Conservation (phyloP, 2,113 vertebrate genomes). For the Phasianus colchicus region DNA sequence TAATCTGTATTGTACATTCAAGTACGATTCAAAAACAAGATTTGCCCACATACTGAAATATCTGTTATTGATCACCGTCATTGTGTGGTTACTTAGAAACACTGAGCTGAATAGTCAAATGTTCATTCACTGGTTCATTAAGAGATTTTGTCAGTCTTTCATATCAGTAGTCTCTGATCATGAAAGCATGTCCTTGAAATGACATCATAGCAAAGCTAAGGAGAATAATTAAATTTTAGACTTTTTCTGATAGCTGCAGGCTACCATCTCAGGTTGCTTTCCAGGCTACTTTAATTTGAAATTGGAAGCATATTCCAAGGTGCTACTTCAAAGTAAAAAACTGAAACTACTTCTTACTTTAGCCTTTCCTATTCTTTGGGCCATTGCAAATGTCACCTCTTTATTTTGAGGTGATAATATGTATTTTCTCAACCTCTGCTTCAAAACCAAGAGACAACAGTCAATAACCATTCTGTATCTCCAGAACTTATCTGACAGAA, state of each 20-base stretch:
- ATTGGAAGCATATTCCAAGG: not conserved
- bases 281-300: not conserved
- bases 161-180: slow-evolving; percentile 11
- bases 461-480: not conserved
- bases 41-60: not conserved
- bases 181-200: not conserved
- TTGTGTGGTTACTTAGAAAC: not conserved
- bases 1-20: not conserved
- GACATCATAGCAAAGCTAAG: not conserved
- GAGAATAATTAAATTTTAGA: not conserved
- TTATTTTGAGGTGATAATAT: not conserved
- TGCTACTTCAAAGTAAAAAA: not conserved
- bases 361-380: not conserved
- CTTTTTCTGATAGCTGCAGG: not conserved
- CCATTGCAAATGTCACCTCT: not conserved
- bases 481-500: not conserved
- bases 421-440: not conserved
- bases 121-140: not conserved
- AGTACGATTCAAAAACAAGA: not conserved
- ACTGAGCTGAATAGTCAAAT: not conserved
- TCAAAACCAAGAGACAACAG: not conserved
- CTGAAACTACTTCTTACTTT: not conserved
- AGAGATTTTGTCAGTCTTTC: not conserved
- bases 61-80: not conserved
- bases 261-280: not conserved